phyloP scores from a whole-genome alignment of 2,888 invertebrate genomes.

The Rhimphoctona megacephalus region DNA sequence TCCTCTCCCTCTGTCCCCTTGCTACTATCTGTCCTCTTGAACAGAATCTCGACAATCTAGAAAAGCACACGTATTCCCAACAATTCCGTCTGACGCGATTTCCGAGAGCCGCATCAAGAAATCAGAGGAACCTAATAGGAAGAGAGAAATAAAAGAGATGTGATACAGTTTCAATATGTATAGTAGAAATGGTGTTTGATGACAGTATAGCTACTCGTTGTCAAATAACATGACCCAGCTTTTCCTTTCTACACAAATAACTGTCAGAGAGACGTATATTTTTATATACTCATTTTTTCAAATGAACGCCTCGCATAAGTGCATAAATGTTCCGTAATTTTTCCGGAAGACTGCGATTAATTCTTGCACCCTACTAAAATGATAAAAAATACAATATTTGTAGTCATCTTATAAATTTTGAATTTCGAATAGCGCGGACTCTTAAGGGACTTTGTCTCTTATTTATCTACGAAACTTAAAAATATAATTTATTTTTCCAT shows the following conservation, averaged over 20 bases:
- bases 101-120: slow-evolving; percentile 43
- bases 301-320: not conserved
- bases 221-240: not conserved
- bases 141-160: not conserved
- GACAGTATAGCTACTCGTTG: slow-evolving; percentile 1
- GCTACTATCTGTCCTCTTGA: slow-evolving; percentile 13
- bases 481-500: not conserved
- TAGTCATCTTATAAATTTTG: too few species aligned
- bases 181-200: slow-evolving; percentile 15
- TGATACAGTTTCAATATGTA: slow-evolving; percentile 43
- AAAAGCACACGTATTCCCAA: slow-evolving; percentile 49
- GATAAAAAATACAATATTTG: not conserved
- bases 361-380: not conserved
- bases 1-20: not conserved
- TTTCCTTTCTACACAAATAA: not conserved
- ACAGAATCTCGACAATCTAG: slow-evolving; percentile 40
- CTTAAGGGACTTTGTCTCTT: too few species aligned
- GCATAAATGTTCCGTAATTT: not conserved
- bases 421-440: too few species aligned
- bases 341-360: not conserved
- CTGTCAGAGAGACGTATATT: not conserved
- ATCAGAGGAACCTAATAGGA: slow-evolving; percentile 5
- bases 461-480: not conserved
- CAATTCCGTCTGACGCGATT: slow-evolving; percentile 58
- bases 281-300: not conserved